Evolutionary conservation across 2,797 vertebrate genomes (phyloP), one percentile per base, ranked within the genome.

Genomic region (Odontamblyopus lacepedii): DNA sequence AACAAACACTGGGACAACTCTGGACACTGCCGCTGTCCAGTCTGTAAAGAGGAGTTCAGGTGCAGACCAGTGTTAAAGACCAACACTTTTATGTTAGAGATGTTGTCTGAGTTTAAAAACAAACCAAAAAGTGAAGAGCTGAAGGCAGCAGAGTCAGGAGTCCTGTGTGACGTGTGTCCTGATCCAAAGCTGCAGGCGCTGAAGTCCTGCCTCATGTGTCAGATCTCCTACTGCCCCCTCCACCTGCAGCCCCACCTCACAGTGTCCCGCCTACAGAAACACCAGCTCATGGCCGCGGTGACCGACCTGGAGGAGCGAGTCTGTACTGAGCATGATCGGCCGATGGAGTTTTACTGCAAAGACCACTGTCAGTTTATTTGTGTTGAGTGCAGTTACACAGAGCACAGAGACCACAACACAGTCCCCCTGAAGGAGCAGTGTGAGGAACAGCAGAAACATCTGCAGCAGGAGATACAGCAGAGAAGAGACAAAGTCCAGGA

Each of bases 181-280:
- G 59, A 72, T 7, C 48, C 18, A 53, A 59, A 56, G 51, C 71
- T 19, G 16, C 48, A 59, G 23, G 72, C 63, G 15, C 61, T 64
- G 56, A 66, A 44, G 48, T 55, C 71, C 55, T 67, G 64, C 26
- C 64, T 67, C 23, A 13, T 67, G 19, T 67, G 64, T 51, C 64
- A 50, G 44, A 67, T 4, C 4, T 66, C 63, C 6, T 66, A 26
- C 63, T 66, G 63, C 32, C 41, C 12, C 9, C 32, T 27, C 41
- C 63, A 66, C 63, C 63, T 66, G 38, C 23, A 44, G 63, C 63
- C 63, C 23, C 63, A 66, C 26, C 38, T 50, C 64, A 51, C 41
- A 27, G 2, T 66, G 41, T 44, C 64, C 23, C 41, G 64, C 18
- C 64, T 66, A 23, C 38, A 51, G 48, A 66, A 19, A 27, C 64